Percentiles rank a stretch among this genome's conserved stretches.
Evolutionary conservation across 2,113 vertebrate genomes (phyloP).

Genomic region (Illadopsis cleaveri): DNA sequence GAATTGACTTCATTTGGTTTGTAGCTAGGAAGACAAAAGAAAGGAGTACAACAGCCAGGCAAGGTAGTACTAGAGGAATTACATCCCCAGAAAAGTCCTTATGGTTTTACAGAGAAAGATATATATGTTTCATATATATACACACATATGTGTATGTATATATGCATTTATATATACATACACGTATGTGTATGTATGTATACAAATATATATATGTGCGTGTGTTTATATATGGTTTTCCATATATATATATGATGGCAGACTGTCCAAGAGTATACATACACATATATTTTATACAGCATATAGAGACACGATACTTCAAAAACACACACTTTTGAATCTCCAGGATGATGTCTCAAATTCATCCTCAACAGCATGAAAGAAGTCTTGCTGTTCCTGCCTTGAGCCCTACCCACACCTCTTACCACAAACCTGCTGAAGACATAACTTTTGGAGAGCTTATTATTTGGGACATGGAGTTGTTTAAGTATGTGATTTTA

Average conservation of each 20-base stretch:
- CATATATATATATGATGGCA: background rate
- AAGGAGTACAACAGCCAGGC: background rate
- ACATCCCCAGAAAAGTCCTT: background rate
- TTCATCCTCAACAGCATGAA: background rate
- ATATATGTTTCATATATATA: background rate
- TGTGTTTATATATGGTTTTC: background rate
- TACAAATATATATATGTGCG: accelerated
- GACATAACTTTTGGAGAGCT: background rate
- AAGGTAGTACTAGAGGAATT: background rate
- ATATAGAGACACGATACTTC: background rate
- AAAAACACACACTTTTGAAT: background rate
- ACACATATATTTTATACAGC: background rate
- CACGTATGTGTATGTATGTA: accelerated
- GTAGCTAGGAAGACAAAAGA: background rate
- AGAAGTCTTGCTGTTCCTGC: background rate
- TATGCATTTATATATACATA: background rate
- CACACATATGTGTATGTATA: background rate
- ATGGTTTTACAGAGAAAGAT: background rate
- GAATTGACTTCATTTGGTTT: background rate
- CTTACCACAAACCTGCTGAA: background rate
- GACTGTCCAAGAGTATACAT: background rate
- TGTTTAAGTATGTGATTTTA: background rate
- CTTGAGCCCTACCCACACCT: background rate
- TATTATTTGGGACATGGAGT: background rate
- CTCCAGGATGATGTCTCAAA: background rate